Evolutionary conservation across 2,888 invertebrate species (phyloP), one percentile per base, ranked within the genome.

Genomic region (Onthophagus sagittarius): DNA sequence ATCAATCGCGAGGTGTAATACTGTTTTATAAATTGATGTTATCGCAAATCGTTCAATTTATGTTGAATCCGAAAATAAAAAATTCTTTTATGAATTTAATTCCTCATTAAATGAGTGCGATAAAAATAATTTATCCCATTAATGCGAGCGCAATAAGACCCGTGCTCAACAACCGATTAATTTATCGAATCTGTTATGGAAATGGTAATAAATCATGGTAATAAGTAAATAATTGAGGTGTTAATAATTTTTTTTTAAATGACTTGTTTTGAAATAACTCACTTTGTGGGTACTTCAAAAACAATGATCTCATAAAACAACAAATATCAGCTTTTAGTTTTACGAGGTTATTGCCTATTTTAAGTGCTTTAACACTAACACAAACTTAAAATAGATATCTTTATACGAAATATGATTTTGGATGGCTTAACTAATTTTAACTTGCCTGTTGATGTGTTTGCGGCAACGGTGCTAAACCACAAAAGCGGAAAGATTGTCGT

Each of bases 361-460:
- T 53, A 53, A 53, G 39, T 23, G 23, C 23, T 23, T 23, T 23
- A 3, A 3, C 23, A 53, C 2, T 53, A 7, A 53, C 2, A 53
- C 7, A 53, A 2, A 23, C 23, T 23, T 23, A 23, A 23, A 2
- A 23, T 23, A 23, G 23, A 23, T 23, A 3, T n/a, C n/a, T 23
- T 23, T 23, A 23, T 23, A 23, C 3, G 3, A 23, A 23, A 2
- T 3, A 23, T 23, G 23, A 23, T 23, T 23, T 23, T 23, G 3
- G 23, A 23, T 3, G 3, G 23, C 23, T 23, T 23, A 23, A n/a
- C n/a, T n/a, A n/a, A 23, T 23, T 9, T 53, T 53, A 4, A 53
- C 39, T 67, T 67, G 32, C 67, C 67, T 67, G 67, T 31, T 15
- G 23, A 23, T 23, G n/a, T 67, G 23, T 67, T 67, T 31, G 23